Evolutionary conservation across 2,113 vertebrate genomes (phyloP).

Genomic region (Phyllostomus hastatus): DNA sequence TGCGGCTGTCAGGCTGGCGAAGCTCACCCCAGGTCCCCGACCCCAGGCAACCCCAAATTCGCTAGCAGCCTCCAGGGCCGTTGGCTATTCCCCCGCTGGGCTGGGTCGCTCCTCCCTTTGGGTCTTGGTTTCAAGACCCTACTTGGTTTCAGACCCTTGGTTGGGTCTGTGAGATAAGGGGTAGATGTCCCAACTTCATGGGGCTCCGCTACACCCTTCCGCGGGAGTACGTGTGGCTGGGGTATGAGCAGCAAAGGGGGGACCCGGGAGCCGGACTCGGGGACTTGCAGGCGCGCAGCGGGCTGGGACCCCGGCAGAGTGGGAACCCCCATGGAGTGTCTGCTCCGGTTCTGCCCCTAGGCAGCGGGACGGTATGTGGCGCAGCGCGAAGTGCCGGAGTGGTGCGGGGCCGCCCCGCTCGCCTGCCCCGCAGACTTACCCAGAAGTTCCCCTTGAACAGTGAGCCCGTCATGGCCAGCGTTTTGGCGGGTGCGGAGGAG

Average conservation of each 20-base stretch:
- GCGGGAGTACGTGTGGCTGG: not conserved
- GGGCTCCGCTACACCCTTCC: not conserved
- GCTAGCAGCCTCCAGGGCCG: not conserved
- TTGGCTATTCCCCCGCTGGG: fast-evolving
- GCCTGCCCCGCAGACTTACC: constrained; percentile 79
- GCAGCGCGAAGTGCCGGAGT: not conserved
- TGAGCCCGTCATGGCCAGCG: constrained; percentile 83
- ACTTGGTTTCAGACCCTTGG: no score
- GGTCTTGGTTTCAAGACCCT: not conserved
- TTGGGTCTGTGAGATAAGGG: not conserved
- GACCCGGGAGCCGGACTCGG: not conserved
- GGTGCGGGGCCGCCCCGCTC: not conserved
- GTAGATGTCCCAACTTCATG: not conserved
- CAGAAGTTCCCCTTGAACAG: constrained; percentile 93
- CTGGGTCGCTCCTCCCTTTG: not conserved
- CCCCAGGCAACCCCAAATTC: not conserved
- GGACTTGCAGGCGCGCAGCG: not conserved
- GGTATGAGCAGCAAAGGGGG: not conserved
- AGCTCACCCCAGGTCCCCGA: not conserved
- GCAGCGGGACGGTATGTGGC: not conserved
- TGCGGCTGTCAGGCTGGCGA: not conserved
- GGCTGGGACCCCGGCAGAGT: not conserved
- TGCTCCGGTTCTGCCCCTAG: not conserved
- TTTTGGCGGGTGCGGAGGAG: fast-evolving
- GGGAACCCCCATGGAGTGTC: not conserved